These are phyloP conservation scores for Fregetta grallaria DNA, from an alignment of 2,113 vertebrate genomes.

Conservation along the genomic window DNA sequence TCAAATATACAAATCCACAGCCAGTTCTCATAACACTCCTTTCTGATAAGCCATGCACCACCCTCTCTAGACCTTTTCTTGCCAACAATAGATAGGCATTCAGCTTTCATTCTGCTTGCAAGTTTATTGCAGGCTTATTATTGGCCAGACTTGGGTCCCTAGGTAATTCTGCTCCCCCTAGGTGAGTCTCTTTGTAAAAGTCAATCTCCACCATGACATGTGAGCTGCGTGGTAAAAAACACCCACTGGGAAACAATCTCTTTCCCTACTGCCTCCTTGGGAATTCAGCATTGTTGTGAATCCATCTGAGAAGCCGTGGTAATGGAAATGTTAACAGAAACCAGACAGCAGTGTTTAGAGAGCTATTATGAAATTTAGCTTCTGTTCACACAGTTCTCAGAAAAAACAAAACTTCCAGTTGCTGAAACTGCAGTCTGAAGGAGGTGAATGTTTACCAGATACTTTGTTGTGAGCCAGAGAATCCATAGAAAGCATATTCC, in stretches of 20 bases:
- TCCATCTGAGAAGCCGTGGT: not conserved
- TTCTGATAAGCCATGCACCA: not conserved
- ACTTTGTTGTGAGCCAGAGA: conserved; percentile 18
- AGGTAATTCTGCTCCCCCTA: not conserved
- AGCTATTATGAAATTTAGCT: conserved; percentile 39
- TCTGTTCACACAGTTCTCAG: conserved; percentile 55
- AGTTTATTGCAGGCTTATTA: not conserved
- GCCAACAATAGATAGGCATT: not conserved
- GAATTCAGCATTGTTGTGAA: conserved; percentile 6
- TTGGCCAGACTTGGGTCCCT: not conserved
- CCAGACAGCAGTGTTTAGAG: conserved; percentile 25
- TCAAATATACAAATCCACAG: not conserved
- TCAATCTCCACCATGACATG: not conserved
- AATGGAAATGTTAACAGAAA: conserved; percentile 39
- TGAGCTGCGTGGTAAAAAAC: not conserved
- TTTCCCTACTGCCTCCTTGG: not conserved
- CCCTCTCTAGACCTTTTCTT: not conserved
- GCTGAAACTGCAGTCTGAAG: conserved; percentile 44
- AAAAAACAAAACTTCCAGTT: conserved; percentile 39
- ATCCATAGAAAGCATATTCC: conserved; percentile 14
- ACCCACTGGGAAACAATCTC: not conserved
- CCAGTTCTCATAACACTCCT: not conserved
- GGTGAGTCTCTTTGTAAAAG: not conserved
- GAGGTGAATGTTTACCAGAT: conserved; percentile 18
- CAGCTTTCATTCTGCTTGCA: not conserved